A percentile compares a stretch with the other conserved stretches of the same genome.
These are phyloP conservation scores for Cotesia typhae DNA, from an alignment of 1,140 invertebrate genomes.

Conservation along the genomic window DNA sequence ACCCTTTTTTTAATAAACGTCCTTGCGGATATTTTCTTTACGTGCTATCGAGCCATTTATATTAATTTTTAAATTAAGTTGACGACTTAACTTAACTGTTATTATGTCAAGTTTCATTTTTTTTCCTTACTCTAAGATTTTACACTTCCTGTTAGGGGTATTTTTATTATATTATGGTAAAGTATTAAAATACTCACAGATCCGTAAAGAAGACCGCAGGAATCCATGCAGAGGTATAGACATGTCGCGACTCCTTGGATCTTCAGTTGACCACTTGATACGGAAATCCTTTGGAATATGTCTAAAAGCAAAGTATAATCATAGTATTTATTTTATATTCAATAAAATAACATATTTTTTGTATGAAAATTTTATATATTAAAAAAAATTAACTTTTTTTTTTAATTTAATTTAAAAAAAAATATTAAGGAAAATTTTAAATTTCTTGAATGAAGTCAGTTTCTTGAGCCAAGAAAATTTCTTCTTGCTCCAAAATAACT, in stretches of 20 bases:
- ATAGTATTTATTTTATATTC: conserved; percentile 28
- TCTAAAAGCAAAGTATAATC: conserved; percentile 70
- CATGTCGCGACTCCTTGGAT: conserved; percentile 85
- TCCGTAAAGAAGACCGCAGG: conserved; percentile 82
- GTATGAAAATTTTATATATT: too few species aligned
- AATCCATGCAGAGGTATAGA: conserved; percentile 85
- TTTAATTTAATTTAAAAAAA: too few species aligned
- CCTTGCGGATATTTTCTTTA: conserved; percentile 1
- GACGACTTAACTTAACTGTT: too few species aligned
- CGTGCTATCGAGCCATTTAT: not conserved
- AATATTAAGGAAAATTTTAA: too few species aligned
- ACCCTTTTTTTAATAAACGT: not conserved
- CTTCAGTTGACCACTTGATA: conserved; percentile 79
- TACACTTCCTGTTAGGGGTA: not conserved
- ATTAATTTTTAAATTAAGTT: too few species aligned
- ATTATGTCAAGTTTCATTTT: not conserved
- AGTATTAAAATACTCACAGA: conserved; percentile 73
- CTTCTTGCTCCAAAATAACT: too few species aligned
- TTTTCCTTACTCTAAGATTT: not conserved
- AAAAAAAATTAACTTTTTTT: too few species aligned
- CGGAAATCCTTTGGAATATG: conserved; percentile 81
- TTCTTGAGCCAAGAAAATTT: too few species aligned
- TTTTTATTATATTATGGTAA: conserved; percentile 10
- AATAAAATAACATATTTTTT: not conserved
- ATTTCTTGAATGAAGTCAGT: too few species aligned